Evolutionary conservation across 2,797 vertebrate species (phyloP).

Genomic region (Notamacropus eugenii): DNA sequence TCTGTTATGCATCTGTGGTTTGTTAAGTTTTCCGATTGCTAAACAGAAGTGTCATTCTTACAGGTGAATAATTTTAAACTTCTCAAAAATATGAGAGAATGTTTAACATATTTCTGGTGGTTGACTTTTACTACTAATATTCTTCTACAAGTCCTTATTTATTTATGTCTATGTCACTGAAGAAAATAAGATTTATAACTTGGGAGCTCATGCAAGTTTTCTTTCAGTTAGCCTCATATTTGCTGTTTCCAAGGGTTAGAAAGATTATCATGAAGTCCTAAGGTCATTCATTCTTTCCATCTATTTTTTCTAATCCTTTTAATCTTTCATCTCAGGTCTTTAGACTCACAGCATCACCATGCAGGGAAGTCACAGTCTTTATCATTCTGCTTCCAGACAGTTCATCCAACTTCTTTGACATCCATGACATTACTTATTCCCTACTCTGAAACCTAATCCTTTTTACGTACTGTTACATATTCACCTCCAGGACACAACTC

Average conservation of each 20-base stretch:
- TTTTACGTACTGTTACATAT: not conserved
- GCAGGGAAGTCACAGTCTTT: not conserved
- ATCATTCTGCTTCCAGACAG: not conserved
- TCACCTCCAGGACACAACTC: not conserved
- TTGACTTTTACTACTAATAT: not conserved
- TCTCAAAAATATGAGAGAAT: not conserved
- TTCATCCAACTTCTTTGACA: not conserved
- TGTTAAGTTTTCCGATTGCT: slow-evolving; percentile 30
- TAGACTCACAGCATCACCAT: not conserved
- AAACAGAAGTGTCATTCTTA: not conserved
- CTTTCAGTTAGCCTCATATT: not conserved
- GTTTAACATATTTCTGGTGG: not conserved
- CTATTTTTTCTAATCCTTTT: not conserved
- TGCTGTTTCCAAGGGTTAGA: not conserved
- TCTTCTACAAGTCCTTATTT: not conserved
- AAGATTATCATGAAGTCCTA: not conserved
- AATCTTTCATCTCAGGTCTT: not conserved
- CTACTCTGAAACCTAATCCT: not conserved
- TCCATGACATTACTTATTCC: not conserved
- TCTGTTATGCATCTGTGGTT: slow-evolving; percentile 19
- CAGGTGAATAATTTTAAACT: not conserved
- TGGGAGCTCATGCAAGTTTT: not conserved
- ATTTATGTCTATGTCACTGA: not conserved
- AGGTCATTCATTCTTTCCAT: not conserved
- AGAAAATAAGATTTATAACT: not conserved